Base-by-base conservation (phyloP, 1,140 invertebrate genomes). In the Periplaneta americana region DNA sequence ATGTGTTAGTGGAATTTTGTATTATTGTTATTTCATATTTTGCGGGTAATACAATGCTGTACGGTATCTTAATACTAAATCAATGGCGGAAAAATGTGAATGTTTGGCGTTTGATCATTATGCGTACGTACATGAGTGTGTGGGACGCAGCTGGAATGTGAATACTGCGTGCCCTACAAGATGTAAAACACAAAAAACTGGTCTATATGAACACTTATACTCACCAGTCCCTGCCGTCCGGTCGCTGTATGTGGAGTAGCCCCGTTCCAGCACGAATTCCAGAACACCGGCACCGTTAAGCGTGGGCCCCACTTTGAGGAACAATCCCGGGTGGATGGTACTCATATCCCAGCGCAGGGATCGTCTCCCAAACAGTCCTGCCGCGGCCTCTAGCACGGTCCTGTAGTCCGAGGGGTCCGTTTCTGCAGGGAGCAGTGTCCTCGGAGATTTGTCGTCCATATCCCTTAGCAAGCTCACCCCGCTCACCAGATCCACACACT, bases 301-400 rank as follows among this genome's bases (percentile, higher is more conserved):
- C 79, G 89, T 91, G 36, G 94, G 94, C 13, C 93, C 93, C 74
- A 95, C 91, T 79, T 91, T 90, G 89, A 95, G 92, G 74, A 90
- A 89, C 11, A 95, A 84, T 8, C 94, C 94, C 0, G 94, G 94
- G 86, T 95, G 93, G 2, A 95, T 35, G 13, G 85, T 89, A 81
- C 92, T 90, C 85, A 95, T 88, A 81, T 94, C 93, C 93, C 93
- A 95, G 83, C 92, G 92, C 78, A 95, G 84, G 37, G 91, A 92
- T n/a, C 94, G 89, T 81, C 92, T 91, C 32, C 93, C 92, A 84
- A 95, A 92, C 22, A 95, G 86, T 75, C 91, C 91, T 22, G 93
- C 91, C 0, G 94, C 91, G n/a, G 94, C 92, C 85, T 93, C 93
- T 31, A 95, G 86, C 76, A 95, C 85, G 85, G 91, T 93, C 87